A percentile compares a stretch with the other conserved stretches of the same genome.
Evolutionary conservation across 2,113 vertebrate species (phyloP).

Genomic region (Micronycteris hirsuta): DNA sequence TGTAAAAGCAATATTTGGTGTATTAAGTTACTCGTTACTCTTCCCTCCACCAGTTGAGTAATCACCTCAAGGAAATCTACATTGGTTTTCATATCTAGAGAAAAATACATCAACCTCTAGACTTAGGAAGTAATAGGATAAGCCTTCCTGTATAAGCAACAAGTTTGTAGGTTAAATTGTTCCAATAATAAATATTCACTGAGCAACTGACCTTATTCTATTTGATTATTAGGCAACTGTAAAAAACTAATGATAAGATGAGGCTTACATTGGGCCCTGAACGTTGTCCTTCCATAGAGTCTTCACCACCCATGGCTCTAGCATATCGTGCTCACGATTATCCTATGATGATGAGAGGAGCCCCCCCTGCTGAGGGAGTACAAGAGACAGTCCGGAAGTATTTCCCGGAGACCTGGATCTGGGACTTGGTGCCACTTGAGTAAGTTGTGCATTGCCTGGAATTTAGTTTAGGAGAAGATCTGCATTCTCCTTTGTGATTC

Average conservation of each 20-base stretch:
- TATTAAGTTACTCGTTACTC: not conserved
- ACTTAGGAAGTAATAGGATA: not conserved
- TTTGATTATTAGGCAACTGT: not conserved
- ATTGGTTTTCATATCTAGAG: not conserved
- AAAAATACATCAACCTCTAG: not conserved
- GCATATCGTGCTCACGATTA: no score
- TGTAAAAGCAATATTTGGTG: not conserved
- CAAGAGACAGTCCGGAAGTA: slow-evolving; percentile 79
- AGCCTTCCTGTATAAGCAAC: not conserved
- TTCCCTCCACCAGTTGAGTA: not conserved
- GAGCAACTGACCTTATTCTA: not conserved
- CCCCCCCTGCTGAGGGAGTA: rapidly evolving
- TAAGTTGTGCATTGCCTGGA: slow-evolving; percentile 68
- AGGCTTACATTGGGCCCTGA: not conserved
- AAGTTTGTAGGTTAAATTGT: not conserved
- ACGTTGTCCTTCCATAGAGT: not conserved
- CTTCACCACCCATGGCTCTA: rapidly evolving
- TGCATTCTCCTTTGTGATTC: not conserved
- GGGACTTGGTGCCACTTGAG: slow-evolving; percentile 86
- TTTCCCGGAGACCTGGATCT: slow-evolving; percentile 94
- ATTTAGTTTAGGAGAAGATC: not conserved
- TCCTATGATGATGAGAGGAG: rapidly evolving
- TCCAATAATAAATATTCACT: not conserved
- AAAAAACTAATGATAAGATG: not conserved
- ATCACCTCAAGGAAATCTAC: not conserved